Evolutionary conservation across 2,797 vertebrate genomes (phyloP).

Genomic region (Vespertilio murinus): DNA sequence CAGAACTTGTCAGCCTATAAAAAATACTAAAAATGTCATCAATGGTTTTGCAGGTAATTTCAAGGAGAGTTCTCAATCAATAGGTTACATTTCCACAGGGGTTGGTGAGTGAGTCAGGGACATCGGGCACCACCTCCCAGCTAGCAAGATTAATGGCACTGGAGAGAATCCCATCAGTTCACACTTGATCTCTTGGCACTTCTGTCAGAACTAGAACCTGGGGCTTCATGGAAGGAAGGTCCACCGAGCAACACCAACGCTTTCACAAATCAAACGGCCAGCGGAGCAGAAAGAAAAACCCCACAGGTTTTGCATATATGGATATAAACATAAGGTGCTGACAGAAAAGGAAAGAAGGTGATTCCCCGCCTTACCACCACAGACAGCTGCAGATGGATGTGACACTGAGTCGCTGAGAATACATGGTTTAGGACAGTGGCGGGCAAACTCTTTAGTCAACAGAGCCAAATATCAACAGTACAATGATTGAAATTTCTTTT

Average conservation of each 20-base stretch:
- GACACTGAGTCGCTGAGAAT: background rate
- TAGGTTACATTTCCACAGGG: background rate
- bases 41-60: background rate
- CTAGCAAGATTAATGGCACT: background rate
- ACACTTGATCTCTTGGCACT: background rate
- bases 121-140: background rate
- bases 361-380: background rate
- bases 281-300: background rate
- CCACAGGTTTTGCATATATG: background rate
- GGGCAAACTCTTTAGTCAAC: too few species aligned
- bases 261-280: background rate
- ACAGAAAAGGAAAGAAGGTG: background rate
- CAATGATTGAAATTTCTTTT: too few species aligned
- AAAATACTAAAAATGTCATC: background rate
- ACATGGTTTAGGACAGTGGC: background rate
- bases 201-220: background rate
- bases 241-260: background rate
- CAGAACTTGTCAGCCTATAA: background rate
- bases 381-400: fast-evolving
- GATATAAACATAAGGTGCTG: background rate
- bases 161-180: background rate
- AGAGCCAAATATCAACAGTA: too few species aligned
- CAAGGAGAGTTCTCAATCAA: background rate
- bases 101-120: background rate
- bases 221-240: background rate